Evolutionary conservation across 2,888 invertebrate genomes (phyloP), one percentile per base, ranked within the genome.

Genomic region (Neoaliturus tenellus): DNA sequence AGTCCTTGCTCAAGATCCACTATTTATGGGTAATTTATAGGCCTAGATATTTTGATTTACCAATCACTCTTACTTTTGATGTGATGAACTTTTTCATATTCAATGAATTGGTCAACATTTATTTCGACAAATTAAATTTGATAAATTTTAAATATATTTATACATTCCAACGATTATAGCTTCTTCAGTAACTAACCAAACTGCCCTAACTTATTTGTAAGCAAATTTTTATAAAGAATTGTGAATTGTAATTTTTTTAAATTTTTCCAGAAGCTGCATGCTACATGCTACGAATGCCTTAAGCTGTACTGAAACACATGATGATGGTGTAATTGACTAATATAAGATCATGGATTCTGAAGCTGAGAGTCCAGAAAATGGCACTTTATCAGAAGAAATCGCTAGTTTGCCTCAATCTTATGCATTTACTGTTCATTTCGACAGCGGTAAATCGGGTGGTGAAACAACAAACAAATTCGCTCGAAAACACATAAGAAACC

Each of bases 351-450:
- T 75, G 75, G 75, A 75, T 12, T 75, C 75, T 28, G 75, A 75
- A 23, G 23, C 75, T 1, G 48, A 75, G 28, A 44, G 75, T 75
- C 44, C 44, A 44, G 75, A 75, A 44, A 75, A 41, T 75, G 75
- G 39, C 25, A 35, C 35, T 12, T 44, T 75, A 17, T 41, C 81
- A n/a, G 51, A 48, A 81, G 71, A 81, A n/a, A 31, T 48, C n/a
- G 80, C 83, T 23, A 62, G 28, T 80, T 84, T 85, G 25, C 86
- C 86, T 23, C 87, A 86, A 39, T 58, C 87, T 20, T 84, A 85
- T 67, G 86, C 87, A 14, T 87, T 87, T 75, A 87, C 87, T 55
- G 87, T 87, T 51, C 86, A 86, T 25, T 87, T 87, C 83, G 86
- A 86, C 31, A 83, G 78, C 35, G 85, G 80, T n/a, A 83, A 80